Evolutionary conservation across 2,113 vertebrate genomes (phyloP).

Genomic region (Tympanuchus pallidicinctus): DNA sequence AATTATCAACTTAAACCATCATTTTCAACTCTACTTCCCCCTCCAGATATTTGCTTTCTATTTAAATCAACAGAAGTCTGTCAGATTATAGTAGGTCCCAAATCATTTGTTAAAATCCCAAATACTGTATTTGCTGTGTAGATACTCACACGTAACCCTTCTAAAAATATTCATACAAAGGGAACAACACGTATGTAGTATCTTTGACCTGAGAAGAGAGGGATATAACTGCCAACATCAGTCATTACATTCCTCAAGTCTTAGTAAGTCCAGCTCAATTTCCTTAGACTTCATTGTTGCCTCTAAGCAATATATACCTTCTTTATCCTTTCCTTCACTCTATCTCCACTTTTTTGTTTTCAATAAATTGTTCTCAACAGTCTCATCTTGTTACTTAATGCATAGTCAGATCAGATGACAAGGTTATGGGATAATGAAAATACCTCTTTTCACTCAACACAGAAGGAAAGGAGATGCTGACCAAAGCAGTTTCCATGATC

Average conservation of each 20-base stretch:
- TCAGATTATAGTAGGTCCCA: not conserved
- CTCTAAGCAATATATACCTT: not conserved
- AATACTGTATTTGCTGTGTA: not conserved
- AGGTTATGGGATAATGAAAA: not conserved
- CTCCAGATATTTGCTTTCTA: not conserved
- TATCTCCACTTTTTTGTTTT: not conserved
- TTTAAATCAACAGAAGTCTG: not conserved
- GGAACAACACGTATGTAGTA: not conserved
- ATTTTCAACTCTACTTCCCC: not conserved
- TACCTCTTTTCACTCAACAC: not conserved
- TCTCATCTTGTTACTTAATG: not conserved
- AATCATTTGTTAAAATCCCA: not conserved
- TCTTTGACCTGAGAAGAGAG: not conserved
- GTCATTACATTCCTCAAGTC: not conserved
- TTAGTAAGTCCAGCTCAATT: not conserved
- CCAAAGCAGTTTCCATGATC: not conserved
- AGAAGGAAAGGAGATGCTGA: not conserved
- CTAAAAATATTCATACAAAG: not conserved
- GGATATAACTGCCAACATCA: not conserved
- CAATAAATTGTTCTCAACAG: not conserved
- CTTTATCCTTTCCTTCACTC: not conserved
- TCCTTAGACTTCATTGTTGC: not conserved
- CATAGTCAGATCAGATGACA: not conserved
- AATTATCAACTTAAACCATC: not conserved
- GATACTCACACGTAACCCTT: not conserved